Base-by-base conservation (phyloP, 2,888 invertebrate species). In the Loripinus fragilis region DNA sequence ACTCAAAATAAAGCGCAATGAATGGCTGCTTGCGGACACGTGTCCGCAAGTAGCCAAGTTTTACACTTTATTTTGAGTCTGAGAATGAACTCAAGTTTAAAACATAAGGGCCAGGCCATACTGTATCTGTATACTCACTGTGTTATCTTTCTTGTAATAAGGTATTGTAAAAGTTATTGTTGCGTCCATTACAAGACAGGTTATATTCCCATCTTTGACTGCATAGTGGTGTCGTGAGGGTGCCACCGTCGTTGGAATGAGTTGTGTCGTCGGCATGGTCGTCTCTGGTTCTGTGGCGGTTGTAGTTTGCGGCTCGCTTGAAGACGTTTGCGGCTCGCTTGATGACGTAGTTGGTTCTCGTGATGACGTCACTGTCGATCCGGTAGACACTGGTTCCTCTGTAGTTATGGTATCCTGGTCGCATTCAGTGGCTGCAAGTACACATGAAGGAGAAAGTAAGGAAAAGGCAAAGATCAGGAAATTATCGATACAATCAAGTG, bases 41-140 rank as follows among this genome's bases (percentile, higher is more conserved):
- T n/a, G n/a, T n/a, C n/a, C n/a, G n/a, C n/a, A n/a, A n/a, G n/a
- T n/a, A n/a, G n/a, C n/a, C n/a, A n/a, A n/a, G n/a, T n/a, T n/a
- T n/a, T n/a, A n/a, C n/a, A n/a, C n/a, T n/a, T n/a, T n/a, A n/a
- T n/a, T n/a, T n/a, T n/a, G n/a, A n/a, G n/a, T n/a, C n/a, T n/a
- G n/a, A n/a, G n/a, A n/a, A n/a, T n/a, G n/a, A n/a, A n/a, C n/a
- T n/a, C n/a, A n/a, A n/a, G n/a, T n/a, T n/a, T n/a, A n/a, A n/a
- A n/a, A n/a, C n/a, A n/a, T n/a, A n/a, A n/a, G n/a, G n/a, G n/a
- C n/a, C n/a, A n/a, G n/a, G n/a, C n/a, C n/a, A n/a, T n/a, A n/a
- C n/a, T n/a, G n/a, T n/a, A n/a, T n/a, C n/a, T n/a, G n/a, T n/a
- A 38, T 55, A 55, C 55, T 55, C 25, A 25, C 55, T 55, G 55